These are phyloP conservation scores for Tetrax tetrax DNA, from an alignment of 2,113 vertebrate species.

Conservation along the genomic window DNA sequence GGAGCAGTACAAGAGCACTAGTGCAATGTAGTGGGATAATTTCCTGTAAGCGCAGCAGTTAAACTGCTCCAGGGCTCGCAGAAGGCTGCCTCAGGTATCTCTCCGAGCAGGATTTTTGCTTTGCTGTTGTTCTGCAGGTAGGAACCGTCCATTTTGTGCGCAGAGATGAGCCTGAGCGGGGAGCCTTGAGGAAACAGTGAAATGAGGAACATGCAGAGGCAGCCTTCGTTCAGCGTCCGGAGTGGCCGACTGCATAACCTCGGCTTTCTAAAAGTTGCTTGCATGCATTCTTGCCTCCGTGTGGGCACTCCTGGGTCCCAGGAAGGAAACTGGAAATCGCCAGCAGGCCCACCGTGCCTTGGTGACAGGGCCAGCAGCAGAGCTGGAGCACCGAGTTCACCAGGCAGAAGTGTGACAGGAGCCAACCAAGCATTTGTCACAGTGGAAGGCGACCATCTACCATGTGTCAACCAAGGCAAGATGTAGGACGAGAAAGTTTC, in stretches of 20 bases:
- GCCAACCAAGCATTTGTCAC: neutral
- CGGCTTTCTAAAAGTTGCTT: neutral
- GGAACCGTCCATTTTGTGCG: neutral
- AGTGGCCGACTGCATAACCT: accelerated
- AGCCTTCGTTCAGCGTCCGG: accelerated
- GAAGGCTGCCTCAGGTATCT: neutral
- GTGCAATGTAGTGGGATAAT: neutral
- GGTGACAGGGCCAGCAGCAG: neutral
- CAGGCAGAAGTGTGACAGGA: neutral
- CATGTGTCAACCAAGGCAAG: accelerated
- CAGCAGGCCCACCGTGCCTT: neutral
- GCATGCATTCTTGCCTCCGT: accelerated
- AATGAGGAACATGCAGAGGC: neutral
- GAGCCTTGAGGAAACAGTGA: neutral
- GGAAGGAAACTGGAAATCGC: neutral
- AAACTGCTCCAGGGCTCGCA: neutral
- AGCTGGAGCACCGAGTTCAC: neutral
- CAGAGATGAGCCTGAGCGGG: neutral
- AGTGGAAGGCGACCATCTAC: neutral
- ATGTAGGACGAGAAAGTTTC: neutral
- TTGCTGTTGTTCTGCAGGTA: neutral
- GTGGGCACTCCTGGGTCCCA: neutral
- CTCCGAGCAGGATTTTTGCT: neutral
- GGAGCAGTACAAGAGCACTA: neutral
- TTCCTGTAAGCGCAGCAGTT: neutral